phyloP scores from a whole-genome alignment of 2,888 invertebrate species.

The Lissocephala sabroskyi region DNA sequence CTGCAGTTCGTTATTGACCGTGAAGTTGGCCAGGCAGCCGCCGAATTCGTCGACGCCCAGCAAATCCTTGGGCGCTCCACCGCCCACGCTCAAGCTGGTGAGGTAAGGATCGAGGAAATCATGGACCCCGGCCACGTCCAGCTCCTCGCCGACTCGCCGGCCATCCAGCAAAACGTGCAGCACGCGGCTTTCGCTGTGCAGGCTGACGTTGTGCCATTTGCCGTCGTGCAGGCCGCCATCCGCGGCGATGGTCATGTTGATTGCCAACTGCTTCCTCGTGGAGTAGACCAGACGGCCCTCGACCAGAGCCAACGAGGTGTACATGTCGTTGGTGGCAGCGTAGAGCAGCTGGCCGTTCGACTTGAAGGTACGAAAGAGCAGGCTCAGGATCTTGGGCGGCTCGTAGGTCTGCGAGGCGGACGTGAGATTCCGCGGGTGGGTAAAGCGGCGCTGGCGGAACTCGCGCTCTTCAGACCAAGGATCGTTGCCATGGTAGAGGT shows the following conservation, averaged over 20 bases:
- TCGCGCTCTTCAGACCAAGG: constrained; percentile 75
- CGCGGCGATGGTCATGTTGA: constrained; percentile 85
- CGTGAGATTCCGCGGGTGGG: constrained; percentile 66
- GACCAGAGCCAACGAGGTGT: constrained; percentile 84
- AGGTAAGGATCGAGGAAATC: constrained; percentile 94
- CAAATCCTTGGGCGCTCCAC: constrained; percentile 77
- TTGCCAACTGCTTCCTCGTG: constrained; percentile 83
- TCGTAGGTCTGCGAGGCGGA: constrained; percentile 67
- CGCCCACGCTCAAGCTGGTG: constrained; percentile 85
- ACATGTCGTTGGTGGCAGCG: constrained; percentile 89
- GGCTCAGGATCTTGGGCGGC: constrained; percentile 82
- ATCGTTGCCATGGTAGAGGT: constrained; percentile 82
- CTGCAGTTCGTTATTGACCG: constrained; percentile 90
- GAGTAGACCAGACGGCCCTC: constrained; percentile 85
- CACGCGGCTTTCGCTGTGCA: constrained; percentile 81
- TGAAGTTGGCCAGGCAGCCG: constrained; percentile 92
- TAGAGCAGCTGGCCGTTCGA: constrained; percentile 87
- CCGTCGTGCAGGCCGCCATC: constrained; percentile 82
- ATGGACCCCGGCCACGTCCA: constrained; percentile 89
- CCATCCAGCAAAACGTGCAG: constrained; percentile 83
- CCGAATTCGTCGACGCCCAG: constrained; percentile 78
- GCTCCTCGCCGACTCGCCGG: constrained; percentile 83
- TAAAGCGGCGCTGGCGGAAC: constrained; percentile 67
- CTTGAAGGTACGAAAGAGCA: constrained; percentile 86
- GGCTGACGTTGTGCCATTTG: constrained; percentile 89